Conservation (phyloP, 1,140 invertebrate species). For the Sitophilus oryzae region DNA sequence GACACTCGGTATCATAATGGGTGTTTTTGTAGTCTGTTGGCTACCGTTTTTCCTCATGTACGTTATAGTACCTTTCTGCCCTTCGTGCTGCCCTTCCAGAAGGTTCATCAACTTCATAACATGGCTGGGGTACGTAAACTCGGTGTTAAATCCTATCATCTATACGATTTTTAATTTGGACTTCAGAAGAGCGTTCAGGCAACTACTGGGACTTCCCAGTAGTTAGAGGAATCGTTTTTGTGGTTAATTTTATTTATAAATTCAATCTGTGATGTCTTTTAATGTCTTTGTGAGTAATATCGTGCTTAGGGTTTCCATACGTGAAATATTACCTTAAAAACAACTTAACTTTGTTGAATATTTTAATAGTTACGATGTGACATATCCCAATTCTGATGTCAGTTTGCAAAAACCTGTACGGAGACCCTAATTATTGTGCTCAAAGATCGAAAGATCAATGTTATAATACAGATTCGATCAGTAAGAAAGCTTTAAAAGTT, state of each 20-base stretch:
- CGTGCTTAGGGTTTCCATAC: not conserved
- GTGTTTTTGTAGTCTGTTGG: slow-evolving; percentile 94
- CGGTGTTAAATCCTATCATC: slow-evolving; percentile 93
- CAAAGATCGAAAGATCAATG: too few relatives aligned
- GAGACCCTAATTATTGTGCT: too few relatives aligned
- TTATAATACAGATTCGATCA: too few relatives aligned
- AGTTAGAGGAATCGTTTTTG: not conserved
- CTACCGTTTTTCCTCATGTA: slow-evolving; percentile 95
- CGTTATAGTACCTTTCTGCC: slow-evolving; percentile 82
- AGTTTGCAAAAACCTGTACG: not conserved
- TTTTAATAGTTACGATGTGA: not conserved
- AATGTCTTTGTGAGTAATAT: not conserved
- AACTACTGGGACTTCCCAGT: slow-evolving; percentile 60
- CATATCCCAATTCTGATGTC: not conserved
- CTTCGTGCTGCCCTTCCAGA: slow-evolving; percentile 68
- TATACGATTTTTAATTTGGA: slow-evolving; percentile 98
- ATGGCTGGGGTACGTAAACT: slow-evolving; percentile 97
- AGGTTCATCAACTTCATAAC: slow-evolving; percentile 84
- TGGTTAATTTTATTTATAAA: not conserved
- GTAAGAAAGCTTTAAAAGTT: too few relatives aligned
- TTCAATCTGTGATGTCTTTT: not conserved
- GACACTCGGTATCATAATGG: slow-evolving; percentile 90
- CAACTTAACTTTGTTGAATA: not conserved
- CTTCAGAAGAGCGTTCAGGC: slow-evolving; percentile 89
- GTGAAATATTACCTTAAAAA: not conserved